Conservation (phyloP, 2,888 invertebrate species). For the Philhelius pedissequus region DNA sequence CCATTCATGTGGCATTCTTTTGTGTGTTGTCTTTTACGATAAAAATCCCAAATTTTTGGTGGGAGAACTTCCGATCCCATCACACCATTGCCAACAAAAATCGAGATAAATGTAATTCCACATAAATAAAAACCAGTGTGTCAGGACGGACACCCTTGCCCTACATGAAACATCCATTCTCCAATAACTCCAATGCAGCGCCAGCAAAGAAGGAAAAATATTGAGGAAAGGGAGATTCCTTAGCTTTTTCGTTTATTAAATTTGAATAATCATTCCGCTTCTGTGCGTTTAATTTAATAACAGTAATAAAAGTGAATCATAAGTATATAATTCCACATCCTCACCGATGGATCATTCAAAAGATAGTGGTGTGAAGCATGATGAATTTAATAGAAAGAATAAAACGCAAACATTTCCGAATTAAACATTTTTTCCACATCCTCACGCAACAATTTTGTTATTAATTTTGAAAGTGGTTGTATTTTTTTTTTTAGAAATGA, state of each 20-base stretch:
- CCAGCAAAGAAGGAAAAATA: not conserved
- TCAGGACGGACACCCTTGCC: too few species aligned
- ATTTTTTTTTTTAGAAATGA: not conserved
- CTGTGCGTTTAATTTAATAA: slow-evolving; percentile 60
- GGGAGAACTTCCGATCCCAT: slow-evolving; percentile 24
- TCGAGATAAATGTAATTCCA: slow-evolving; percentile 49
- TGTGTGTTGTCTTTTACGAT: slow-evolving; percentile 12
- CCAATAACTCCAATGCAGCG: not conserved
- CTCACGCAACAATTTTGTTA: slow-evolving; percentile 19
- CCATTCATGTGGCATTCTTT: slow-evolving; percentile 1
- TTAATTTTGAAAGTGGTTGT: slow-evolving; percentile 28
- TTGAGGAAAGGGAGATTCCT: slow-evolving; percentile 5
- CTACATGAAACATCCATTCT: not conserved
- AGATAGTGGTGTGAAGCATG: not conserved
- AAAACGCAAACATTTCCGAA: not conserved
- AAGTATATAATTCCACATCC: slow-evolving; percentile 27
- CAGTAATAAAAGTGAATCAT: slow-evolving; percentile 54
- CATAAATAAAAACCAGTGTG: slow-evolving; percentile 15
- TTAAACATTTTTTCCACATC: not conserved
- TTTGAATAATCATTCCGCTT: slow-evolving; percentile 63
- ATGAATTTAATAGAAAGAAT: not conserved
- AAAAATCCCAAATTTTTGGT: slow-evolving; percentile 26
- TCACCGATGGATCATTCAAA: not conserved
- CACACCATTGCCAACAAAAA: slow-evolving; percentile 30
- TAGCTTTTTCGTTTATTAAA: slow-evolving; percentile 56